Evolutionary conservation across 2,113 vertebrate species (phyloP), one percentile per base, ranked within the genome.

Genomic region (Cichladusa arquata): DNA sequence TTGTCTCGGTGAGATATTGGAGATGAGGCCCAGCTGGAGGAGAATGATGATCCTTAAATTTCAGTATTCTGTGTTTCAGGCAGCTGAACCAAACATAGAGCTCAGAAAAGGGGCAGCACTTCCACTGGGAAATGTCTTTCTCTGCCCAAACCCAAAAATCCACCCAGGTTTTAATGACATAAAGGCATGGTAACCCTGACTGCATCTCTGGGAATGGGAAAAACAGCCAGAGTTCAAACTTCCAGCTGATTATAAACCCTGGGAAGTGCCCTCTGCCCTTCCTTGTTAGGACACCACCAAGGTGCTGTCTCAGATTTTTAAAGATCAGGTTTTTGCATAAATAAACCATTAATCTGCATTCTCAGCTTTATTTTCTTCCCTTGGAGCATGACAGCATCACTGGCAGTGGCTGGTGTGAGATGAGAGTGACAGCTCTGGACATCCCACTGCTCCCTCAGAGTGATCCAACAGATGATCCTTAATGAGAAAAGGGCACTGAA

Each of bases 171-270:
- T 33, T 50, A 80, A 83, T 36, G 92, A 53, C 47, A 86, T 81
- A 83, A 92, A 88, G 22, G 15, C n/a, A 22, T 14, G 20, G 38
- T 31, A 53, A 16, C 18, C 20, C 34, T n/a, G 71, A 26, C 38
- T 53, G 34, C 19, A 18, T 58, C 44, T 36, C 58, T 47, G 56
- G 64, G 50, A 92, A 90, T 54, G 92, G 44, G 64, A 86, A 86
- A 92, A 92, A 1, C 90, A 94, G 54, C 18, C 57, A 48, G 56
- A 38, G 26, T n/a, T 90, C 33, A 51, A 42, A 4, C 16, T 86
- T 91, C 74, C 92, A 95, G 81, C 62, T 90, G 88, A 31, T 90
- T 83, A 14, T 11, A 73, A 65, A 65, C 56, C 50, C 62, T 72
- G 83, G 54, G 79, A 93, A 73, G 15, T 66, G 20, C n/a, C 64